phyloP scores from a whole-genome alignment of 2,797 vertebrate species.

The Oophaga sylvatica region DNA sequence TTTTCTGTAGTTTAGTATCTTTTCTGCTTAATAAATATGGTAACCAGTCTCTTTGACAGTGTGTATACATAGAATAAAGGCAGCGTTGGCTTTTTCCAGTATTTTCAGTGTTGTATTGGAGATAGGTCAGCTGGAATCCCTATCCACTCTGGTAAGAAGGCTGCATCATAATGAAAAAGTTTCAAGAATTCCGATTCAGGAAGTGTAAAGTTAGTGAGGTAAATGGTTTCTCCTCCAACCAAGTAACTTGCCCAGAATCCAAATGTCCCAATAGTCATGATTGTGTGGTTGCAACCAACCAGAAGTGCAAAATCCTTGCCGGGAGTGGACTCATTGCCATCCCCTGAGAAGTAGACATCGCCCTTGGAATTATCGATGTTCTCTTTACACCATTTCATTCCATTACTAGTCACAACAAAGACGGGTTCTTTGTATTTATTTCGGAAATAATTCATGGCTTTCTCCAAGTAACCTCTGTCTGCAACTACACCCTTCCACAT shows the following conservation, averaged over 20 bases:
- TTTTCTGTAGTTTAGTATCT: not conserved
- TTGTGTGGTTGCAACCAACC: constrained; percentile 69
- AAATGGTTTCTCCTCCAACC: constrained; percentile 64
- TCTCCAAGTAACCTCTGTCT: constrained; percentile 65
- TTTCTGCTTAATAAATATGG: constrained; percentile 12
- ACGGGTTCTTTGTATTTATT: constrained; percentile 60
- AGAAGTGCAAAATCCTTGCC: constrained; percentile 69
- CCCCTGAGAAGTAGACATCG: constrained; percentile 67
- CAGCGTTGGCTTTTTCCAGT: constrained; percentile 18
- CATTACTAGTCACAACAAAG: constrained; percentile 71
- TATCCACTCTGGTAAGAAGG: constrained; percentile 69
- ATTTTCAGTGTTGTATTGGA: constrained; percentile 42
- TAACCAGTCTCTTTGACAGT: not conserved
- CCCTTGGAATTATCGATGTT: constrained; percentile 65
- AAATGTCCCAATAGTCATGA: constrained; percentile 73
- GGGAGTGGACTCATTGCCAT: constrained; percentile 63
- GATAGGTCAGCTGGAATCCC: constrained; percentile 68
- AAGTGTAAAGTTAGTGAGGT: constrained; percentile 70
- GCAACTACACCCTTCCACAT: constrained; percentile 72
- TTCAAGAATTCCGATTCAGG: constrained; percentile 64
- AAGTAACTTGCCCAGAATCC: constrained; percentile 72
- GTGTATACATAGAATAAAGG: not conserved
- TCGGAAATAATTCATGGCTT: constrained; percentile 69
- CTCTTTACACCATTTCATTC: constrained; percentile 68
- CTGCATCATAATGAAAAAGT: constrained; percentile 66